A percentile compares a stretch with the other conserved stretches of the same genome.
Conservation (phyloP, 2,113 vertebrate species). For the Chamaea fasciata region DNA sequence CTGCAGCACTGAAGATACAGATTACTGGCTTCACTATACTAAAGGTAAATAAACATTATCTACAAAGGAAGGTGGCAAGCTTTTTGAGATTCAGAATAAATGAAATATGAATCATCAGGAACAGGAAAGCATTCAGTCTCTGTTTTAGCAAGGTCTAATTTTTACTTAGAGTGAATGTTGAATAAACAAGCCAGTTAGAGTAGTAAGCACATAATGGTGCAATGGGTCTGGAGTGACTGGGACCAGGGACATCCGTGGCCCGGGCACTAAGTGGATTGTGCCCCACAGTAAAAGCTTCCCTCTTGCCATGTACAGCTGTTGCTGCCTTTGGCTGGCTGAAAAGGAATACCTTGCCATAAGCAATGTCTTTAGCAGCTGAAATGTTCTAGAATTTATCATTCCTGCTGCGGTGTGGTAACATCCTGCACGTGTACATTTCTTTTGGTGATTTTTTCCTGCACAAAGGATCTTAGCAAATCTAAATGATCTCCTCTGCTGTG, state of each 20-base stretch:
- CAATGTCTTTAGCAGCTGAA: background rate
- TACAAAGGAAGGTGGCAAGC: background rate
- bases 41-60: background rate
- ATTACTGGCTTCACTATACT: background rate
- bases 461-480: background rate
- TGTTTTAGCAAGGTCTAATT: background rate
- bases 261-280: accelerated
- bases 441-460: background rate
- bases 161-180: background rate
- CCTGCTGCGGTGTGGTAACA: accelerated
- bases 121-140: background rate
- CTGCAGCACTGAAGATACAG: background rate
- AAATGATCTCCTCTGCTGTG: background rate
- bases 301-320: background rate
- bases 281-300: background rate
- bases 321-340: background rate
- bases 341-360: background rate
- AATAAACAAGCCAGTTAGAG: background rate
- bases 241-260: background rate
- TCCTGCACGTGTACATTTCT: background rate
- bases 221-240: too few species aligned
- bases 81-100: background rate
- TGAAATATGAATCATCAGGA: background rate
- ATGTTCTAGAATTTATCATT: background rate
- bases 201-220: background rate